A percentile compares a stretch with the other conserved stretches of the same genome.
These are phyloP conservation scores for Druon quercuslanigerum DNA, from an alignment of 1,140 invertebrate genomes.

Conservation along the genomic window DNA sequence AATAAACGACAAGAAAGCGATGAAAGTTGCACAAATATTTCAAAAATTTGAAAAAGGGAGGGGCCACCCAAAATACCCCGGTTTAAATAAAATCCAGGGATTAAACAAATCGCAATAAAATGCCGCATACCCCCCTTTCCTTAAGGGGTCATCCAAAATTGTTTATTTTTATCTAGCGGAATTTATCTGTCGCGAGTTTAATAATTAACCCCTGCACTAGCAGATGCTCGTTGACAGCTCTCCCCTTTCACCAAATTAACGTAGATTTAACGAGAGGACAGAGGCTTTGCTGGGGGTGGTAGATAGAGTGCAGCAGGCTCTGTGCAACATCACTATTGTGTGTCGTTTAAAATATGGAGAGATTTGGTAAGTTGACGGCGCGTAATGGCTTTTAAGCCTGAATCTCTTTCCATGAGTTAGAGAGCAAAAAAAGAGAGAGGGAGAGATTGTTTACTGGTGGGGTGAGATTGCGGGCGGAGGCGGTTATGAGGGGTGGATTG, in stretches of 20 bases:
- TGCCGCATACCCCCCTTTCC: too few species aligned
- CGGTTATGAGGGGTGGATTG: background rate
- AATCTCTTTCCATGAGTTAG: background rate
- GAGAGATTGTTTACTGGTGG: background rate
- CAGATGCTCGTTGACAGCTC: conserved; percentile 23
- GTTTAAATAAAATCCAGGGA: too few species aligned
- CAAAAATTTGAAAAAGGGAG: too few species aligned
- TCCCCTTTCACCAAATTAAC: conserved; percentile 13
- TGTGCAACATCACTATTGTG: conserved; percentile 25
- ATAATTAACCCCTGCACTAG: conserved; percentile 12
- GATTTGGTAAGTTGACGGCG: background rate
- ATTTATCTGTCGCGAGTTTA: conserved; percentile 11
- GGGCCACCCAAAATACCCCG: too few species aligned
- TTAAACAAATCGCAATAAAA: too few species aligned
- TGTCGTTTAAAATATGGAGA: conserved; percentile 23
- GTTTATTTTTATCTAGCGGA: background rate
- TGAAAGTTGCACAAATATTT: too few species aligned
- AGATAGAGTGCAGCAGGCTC: conserved; percentile 7
- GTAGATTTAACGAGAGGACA: conserved; percentile 27
- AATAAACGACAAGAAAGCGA: too few species aligned
- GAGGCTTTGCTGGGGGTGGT: background rate
- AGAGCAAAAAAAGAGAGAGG: background rate
- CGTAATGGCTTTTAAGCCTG: conserved; percentile 23
- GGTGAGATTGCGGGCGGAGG: background rate
- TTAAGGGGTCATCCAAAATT: background rate